Base-by-base conservation (phyloP, 1,140 invertebrate genomes). In the Euwallacea similis region DNA sequence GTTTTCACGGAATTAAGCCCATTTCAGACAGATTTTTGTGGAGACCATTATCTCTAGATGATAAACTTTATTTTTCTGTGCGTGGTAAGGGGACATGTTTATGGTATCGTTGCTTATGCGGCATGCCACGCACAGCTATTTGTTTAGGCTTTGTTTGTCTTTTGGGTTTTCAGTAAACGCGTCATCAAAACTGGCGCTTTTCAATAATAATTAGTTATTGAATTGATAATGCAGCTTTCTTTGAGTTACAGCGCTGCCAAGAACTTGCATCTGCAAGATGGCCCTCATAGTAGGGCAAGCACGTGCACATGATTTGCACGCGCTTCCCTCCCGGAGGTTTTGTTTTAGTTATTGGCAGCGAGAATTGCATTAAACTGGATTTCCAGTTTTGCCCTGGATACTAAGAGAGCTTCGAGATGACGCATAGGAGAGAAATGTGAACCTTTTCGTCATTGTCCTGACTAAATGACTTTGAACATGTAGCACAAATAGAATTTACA, bases 1-100 rank as follows among this genome's bases (percentile, higher is more conserved):
- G 50, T 69, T 69, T 69, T 63, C 46, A 55, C 68, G 8, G 68
- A 70, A 70, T 70, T 64, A 70, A 70, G 68, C 55, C 60, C 55
- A 64, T 70, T 69, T 61, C 41, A 69, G 67, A 69, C 67, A 62
- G 67, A 69, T 69, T 70, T 70, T 70, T 70, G 68, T 70, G 33
- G 13, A 56, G 47, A 42, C 68, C 54, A 70, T 70, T 70, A 70
- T 63, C 68, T 70, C 46, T 56, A 47, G 47, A 70, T 70, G 68
- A 70, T 70, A 70, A 70, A 70, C 42, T 64, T 65, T 70, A 64
- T 64, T 55, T 70, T 70, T 70, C 46, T 70, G 67, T 70, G 68
- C 44, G 68, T 13, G 15, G 33, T 54, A 33, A 11, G n/a, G 44
- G 46, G 65, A 66, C 50, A 66, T 58, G 65, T 66, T 66, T 66